Evolutionary conservation across 2,797 vertebrate species (phyloP), one percentile per base, ranked within the genome.

Genomic region (Chanos chanos): DNA sequence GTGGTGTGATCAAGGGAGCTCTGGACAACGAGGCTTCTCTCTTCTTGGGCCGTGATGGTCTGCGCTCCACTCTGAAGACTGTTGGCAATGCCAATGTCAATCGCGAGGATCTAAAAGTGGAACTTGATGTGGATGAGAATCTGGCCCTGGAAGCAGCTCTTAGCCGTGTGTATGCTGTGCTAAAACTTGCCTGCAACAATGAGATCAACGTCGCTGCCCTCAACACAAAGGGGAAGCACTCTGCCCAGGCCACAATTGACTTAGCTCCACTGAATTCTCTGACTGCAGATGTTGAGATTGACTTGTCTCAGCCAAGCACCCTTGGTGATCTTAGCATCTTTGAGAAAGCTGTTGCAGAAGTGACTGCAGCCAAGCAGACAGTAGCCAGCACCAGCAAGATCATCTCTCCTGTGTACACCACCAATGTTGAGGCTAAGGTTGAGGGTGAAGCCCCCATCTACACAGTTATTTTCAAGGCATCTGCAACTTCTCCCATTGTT

Each of bases 381-480:
- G 70, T 92, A 48, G 84, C 83, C 13, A 78, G 80, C 71, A 85
- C 50, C 57, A 72, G 83, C 36, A 87, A 84, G 67, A 73, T 94
- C 66, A 63, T 58, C 19, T 94, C 90, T 13, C 92, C 94, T 33
- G 16, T 96, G 27, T 94, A 94, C 81, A 93, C 82, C 56, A 81
- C 77, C 39, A 84, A 81, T 33, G 81, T 91, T 84, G 79, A 39
- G 41, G 55, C 75, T 60, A 89, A 85, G 34, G 34, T 91, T 37
- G 87, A 83, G 50, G 88, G 89, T 33, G 79, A 70, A 43, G 76
- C 58, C 9, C 85, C 89, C n/a, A 75, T 79, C 31, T 65, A 93
- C n/a, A 89, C 87, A 71, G 79, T 82, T 21, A 81, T 73, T 21
- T 39, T 93, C 9, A 90, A 92, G 59, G 92, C 92, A 34, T 88